Conservation (phyloP, 2,113 vertebrate species). For the Antigone vipio region DNA sequence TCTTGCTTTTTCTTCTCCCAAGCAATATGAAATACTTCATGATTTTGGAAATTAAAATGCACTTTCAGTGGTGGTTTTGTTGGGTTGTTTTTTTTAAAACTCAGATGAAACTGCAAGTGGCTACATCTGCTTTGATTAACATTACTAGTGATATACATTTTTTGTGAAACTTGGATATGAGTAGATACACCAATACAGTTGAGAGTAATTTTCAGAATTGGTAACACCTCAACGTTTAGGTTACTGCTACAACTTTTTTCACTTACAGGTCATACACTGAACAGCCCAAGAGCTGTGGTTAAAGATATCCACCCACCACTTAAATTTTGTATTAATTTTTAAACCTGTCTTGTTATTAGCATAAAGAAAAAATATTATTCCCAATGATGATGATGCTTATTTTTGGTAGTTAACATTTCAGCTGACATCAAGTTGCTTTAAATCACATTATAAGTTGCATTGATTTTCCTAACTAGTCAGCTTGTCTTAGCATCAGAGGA, state of each 20-base stretch:
- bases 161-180: not conserved
- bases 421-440: not conserved
- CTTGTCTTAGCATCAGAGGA: not conserved
- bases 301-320: not conserved
- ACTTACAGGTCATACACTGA: not conserved
- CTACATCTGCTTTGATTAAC: not conserved
- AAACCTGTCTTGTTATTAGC: not conserved
- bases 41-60: not conserved
- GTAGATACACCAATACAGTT: not conserved
- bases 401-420: not conserved
- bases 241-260: not conserved
- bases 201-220: not conserved
- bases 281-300: not conserved
- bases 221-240: not conserved
- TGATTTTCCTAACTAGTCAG: not conserved
- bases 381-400: accelerated
- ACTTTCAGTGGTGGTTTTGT: not conserved
- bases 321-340: not conserved
- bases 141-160: not conserved
- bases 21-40: not conserved
- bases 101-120: not conserved
- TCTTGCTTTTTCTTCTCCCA: not conserved
- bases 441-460: not conserved
- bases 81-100: not conserved
- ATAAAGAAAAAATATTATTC: not conserved